Evolutionary conservation across 92 coral and sea anemone genomes (phyloP), one percentile per base, ranked within the genome.

Genomic region (Phymanthus crucifer): DNA sequence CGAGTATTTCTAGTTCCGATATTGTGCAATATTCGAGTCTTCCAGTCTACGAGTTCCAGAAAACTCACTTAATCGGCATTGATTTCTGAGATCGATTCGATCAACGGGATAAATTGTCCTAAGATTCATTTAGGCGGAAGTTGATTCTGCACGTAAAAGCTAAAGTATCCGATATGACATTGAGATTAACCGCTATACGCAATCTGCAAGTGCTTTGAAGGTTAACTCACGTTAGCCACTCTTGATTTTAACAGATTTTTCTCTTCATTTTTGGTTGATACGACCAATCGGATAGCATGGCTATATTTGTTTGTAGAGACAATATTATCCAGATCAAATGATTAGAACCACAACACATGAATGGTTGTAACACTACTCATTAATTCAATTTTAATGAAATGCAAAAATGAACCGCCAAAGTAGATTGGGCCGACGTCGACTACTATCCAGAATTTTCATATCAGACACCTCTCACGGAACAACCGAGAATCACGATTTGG

Each of bases 311-410:
- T 61, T 61, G 68, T 61, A 26, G 68, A 61, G 68, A 61, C 68
- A 61, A 61, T 61, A 61, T 61, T 24, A 26, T 37, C 34, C 32
- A 56, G 66, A 56, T 29, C 36, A 29, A 54, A 33, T 38, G 38
- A 76, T 76, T 40, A 66, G 48, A 56, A 21, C 26, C 40, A 32
- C 40, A 29, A 38, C 73, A 33, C 73, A 69, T 19, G 43, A 37
- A 69, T 37, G 66, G 71, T 33, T 57, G 46, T 58, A 34, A 27
- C 34, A 29, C 40, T 66, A 4, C 70, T 72, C 32, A 72, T 81
- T 71, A 72, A 54, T 56, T 73, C 76, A 58, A 81, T 34, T 57
- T 72, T 81, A 81, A 81, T 81, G 78, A 81, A 81, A 81, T 81
- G 85, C 85, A 81, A 40, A 81, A 76, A 34, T 23, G 64, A 54